These are phyloP conservation scores for Chionis minor DNA, from an alignment of 2,113 vertebrate genomes.

Conservation along the genomic window DNA sequence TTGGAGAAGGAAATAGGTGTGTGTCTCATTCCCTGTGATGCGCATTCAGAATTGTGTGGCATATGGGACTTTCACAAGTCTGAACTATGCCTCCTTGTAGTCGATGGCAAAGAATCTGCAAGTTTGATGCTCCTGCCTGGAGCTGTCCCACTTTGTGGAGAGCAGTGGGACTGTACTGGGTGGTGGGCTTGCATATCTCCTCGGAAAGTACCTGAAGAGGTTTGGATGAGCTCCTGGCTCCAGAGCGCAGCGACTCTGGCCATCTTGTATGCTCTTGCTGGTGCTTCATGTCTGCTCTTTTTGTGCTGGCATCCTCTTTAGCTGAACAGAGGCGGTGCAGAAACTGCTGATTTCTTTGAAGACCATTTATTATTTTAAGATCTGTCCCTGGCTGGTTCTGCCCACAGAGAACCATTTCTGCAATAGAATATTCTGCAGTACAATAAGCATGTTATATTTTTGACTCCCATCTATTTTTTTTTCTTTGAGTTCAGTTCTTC, in stretches of 20 bases:
- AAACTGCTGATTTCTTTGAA: neutral
- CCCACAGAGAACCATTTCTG: neutral
- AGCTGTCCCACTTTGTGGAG: neutral
- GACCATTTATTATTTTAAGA: neutral
- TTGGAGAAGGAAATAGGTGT: neutral
- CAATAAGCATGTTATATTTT: neutral
- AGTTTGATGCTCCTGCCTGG: neutral
- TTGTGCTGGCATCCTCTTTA: neutral
- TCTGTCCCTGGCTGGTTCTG: neutral
- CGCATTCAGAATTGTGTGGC: neutral
- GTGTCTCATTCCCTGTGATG: neutral
- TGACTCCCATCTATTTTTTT: neutral
- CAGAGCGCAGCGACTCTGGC: neutral
- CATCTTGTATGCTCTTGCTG: neutral
- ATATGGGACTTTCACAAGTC: neutral
- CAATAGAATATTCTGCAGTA: neutral
- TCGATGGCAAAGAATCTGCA: neutral
- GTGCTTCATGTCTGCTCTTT: neutral
- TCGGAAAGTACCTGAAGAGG: neutral
- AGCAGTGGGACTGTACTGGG: rapidly evolving
- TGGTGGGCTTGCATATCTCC: neutral
- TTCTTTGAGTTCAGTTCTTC: neutral
- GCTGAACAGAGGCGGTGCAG: neutral
- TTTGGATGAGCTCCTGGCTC: neutral
- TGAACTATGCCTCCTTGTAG: neutral